Percentiles rank a stretch among this genome's conserved stretches.
These are phyloP conservation scores for Chydorus sphaericus DNA, from an alignment of 2,888 invertebrate species.

Conservation along the genomic window DNA sequence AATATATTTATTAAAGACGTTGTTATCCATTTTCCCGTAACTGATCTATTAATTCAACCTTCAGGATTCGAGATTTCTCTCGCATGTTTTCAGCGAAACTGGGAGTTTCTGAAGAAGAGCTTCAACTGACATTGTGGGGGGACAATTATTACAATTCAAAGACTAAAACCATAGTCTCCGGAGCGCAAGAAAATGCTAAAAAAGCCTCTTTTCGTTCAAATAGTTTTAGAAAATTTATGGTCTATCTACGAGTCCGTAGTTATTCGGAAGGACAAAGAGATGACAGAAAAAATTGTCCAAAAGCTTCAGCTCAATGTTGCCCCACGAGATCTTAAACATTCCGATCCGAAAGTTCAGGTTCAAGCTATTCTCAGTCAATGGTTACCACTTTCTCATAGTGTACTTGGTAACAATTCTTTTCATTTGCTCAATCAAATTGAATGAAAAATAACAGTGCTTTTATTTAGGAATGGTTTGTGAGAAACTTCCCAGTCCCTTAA, in stretches of 20 bases:
- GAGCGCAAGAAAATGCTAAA: conserved; percentile 85
- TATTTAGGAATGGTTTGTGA: conserved; percentile 51
- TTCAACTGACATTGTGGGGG: conserved; percentile 80
- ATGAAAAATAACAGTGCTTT: neutral
- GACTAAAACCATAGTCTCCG: conserved; percentile 64
- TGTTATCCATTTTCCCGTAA: neutral
- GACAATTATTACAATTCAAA: conserved; percentile 79
- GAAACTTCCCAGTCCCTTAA: conserved; percentile 66
- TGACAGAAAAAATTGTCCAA: conserved; percentile 50
- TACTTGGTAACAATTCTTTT: conserved; percentile 38
- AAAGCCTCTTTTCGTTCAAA: conserved; percentile 80
- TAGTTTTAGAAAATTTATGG: conserved; percentile 83
- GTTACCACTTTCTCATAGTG: conserved; percentile 68
- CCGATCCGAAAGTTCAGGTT: conserved; percentile 59
- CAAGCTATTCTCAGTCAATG: conserved; percentile 74
- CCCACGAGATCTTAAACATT: conserved; percentile 58
- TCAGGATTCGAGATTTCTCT: conserved; percentile 65
- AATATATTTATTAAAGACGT: neutral
- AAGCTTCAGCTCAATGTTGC: conserved; percentile 61
- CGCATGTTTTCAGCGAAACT: conserved; percentile 56
- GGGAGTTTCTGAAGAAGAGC: conserved; percentile 51
- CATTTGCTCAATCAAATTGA: neutral
- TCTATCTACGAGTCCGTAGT: conserved; percentile 70
- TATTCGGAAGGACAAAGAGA: conserved; percentile 56
- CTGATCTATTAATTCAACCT: conserved; percentile 22